phyloP scores from a whole-genome alignment of 2,888 invertebrate species.

The Nemoura dubitans region DNA sequence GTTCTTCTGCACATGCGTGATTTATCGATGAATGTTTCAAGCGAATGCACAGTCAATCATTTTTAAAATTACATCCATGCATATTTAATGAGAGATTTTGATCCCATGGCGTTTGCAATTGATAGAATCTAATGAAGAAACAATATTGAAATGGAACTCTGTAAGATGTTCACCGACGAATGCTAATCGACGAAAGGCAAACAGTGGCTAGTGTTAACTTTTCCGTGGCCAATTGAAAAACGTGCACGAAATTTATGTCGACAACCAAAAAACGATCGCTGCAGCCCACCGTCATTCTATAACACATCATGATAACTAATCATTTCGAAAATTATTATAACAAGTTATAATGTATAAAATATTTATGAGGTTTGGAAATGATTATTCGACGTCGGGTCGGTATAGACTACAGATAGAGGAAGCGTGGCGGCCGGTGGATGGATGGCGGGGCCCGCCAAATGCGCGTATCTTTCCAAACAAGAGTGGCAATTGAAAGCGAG shows the following conservation, averaged over 20 bases:
- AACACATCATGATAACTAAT: background rate
- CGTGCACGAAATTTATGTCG: background rate
- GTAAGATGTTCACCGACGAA: background rate
- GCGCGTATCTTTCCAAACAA: background rate
- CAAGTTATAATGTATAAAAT: background rate
- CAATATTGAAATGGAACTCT: background rate
- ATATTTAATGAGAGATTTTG: background rate
- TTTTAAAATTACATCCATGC: background rate
- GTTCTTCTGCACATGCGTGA: background rate
- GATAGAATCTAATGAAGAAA: background rate
- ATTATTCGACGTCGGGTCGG: background rate
- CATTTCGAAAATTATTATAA: background rate
- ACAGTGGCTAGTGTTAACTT: background rate
- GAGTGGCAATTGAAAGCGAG: conserved; percentile 34
- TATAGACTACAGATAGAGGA: too few relatives aligned
- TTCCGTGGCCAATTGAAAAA: background rate
- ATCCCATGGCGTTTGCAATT: background rate
- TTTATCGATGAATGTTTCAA: background rate
- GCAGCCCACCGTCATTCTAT: background rate
- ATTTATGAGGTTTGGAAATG: conserved; percentile 17
- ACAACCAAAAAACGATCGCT: background rate
- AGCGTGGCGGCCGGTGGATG: background rate
- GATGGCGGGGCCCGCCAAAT: background rate
- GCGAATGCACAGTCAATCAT: background rate
- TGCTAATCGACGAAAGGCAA: background rate